These are phyloP conservation scores for Peromyscus polionotus DNA, from an alignment of 2,113 vertebrate genomes.

Conservation along the genomic window DNA sequence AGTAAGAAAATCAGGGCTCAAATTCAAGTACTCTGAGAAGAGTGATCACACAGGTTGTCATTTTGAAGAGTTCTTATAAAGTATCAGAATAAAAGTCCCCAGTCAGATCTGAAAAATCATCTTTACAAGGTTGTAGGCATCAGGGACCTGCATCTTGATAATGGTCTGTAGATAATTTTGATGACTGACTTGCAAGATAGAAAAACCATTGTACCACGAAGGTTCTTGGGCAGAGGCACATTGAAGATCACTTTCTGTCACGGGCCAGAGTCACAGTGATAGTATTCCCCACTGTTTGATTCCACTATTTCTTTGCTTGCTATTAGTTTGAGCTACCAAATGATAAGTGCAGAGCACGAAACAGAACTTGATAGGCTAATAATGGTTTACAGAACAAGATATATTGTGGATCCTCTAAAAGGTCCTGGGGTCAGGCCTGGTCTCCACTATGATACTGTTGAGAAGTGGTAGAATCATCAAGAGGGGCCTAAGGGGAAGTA, in stretches of 20 bases:
- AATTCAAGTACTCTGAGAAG: neutral
- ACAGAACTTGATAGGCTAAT: neutral
- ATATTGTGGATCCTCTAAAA: neutral
- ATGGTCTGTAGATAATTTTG: neutral
- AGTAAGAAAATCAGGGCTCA: neutral
- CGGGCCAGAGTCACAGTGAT: neutral
- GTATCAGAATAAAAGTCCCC: neutral
- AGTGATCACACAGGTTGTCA: neutral
- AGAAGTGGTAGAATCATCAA: neutral
- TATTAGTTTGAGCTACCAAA: neutral
- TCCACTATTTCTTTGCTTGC: slow-evolving; percentile 20
- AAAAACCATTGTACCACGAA: neutral
- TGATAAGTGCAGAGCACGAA: neutral
- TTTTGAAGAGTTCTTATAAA: neutral
- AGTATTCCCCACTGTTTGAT: neutral
- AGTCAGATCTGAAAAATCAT: neutral
- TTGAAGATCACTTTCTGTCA: neutral
- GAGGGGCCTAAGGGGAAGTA: neutral
- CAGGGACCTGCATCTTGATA: neutral
- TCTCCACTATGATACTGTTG: neutral
- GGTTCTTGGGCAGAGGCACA: neutral
- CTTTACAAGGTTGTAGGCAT: neutral
- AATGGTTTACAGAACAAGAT: neutral
- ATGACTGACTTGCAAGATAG: neutral
- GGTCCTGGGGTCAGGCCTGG: neutral